Base-by-base conservation (phyloP, 2,113 vertebrate genomes). In the Carassius gibelio region DNA sequence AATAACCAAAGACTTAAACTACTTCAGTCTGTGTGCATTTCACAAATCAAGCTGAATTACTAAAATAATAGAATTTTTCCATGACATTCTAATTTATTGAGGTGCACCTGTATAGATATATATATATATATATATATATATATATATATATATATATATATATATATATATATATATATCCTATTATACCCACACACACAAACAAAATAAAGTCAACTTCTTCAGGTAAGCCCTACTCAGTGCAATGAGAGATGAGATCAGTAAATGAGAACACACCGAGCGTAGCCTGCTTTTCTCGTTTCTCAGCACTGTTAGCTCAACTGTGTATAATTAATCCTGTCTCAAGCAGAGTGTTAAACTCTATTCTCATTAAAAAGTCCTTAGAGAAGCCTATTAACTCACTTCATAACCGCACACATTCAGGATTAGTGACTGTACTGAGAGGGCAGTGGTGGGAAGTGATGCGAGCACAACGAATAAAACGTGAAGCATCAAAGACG, bases 261-360 rank as follows among this genome's bases (percentile, higher is more conserved):
- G 36, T 72, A 21, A 45, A 72, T 45, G 19, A n/a, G 19, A 45
- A 79, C 75, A 85, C 30, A 26, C 14, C 1, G 14, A 85, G 5
- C 10, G 48, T n/a, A 34, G 17, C 61, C 52, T 57, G 34, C 42
- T 59, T 62, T 66, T n/a, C 13, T 87, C 13, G 3, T 74, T 80
- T 80, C 75, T 64, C 30, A 17, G 26, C 26, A 83, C 42, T 76
- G 50, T 19, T 52, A 81, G 19, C 19, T 50, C 34, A 21, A 19
- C 50, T 81, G 68, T 64, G 69, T 23, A 79, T 85, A 74, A 66
- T 75, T 52, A 87, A 77, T 87, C 61, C 78, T 36, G 55, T 61
- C 84, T 69, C 81, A 79, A 85, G 82, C 61, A 80, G 55, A 75
- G 17, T 83, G 81, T 84, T 84, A 30, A 83, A 74, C 76, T 85